phyloP scores from a whole-genome alignment of 2,797 vertebrate genomes.

The Danio aesculapii region DNA sequence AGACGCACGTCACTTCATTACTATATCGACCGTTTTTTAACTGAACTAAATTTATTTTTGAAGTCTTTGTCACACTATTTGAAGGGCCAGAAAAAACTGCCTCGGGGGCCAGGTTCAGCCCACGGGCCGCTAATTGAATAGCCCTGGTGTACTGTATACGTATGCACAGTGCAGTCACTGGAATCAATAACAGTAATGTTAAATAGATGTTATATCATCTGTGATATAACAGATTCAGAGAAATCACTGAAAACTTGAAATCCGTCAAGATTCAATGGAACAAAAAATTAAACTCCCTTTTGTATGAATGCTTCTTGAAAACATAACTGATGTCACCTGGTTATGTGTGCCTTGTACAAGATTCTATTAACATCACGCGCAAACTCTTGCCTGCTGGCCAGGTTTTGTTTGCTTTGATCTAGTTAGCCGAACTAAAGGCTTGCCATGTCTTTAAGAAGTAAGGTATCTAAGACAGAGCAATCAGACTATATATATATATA shows the following conservation, averaged over 20 bases:
- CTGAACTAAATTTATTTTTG: no score
- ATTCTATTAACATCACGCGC: not conserved
- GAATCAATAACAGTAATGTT: no score
- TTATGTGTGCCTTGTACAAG: not conserved
- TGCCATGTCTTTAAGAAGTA: not conserved
- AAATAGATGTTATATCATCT: no score
- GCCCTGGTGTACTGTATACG: no score
- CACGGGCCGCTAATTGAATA: no score
- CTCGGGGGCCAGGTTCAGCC: no score
- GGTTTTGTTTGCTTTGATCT: slow-evolving; percentile 16
- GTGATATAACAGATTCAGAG: not conserved
- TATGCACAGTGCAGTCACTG: no score
- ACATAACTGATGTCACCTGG: slow-evolving; percentile 1
- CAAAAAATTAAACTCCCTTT: not conserved
- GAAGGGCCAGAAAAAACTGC: no score
- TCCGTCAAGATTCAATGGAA: not conserved
- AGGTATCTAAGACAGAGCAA: not conserved
- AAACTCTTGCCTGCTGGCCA: slow-evolving; percentile 1
- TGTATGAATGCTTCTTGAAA: not conserved
- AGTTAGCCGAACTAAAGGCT: not conserved
- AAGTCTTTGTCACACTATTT: no score
- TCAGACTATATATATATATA: not conserved
- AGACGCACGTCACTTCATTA: no score
- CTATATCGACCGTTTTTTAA: no score
- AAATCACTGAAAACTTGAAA: not conserved